Evolutionary conservation across 1,140 invertebrate genomes (phyloP), one percentile per base, ranked within the genome.

Genomic region (Camponotus pennsylvanicus): DNA sequence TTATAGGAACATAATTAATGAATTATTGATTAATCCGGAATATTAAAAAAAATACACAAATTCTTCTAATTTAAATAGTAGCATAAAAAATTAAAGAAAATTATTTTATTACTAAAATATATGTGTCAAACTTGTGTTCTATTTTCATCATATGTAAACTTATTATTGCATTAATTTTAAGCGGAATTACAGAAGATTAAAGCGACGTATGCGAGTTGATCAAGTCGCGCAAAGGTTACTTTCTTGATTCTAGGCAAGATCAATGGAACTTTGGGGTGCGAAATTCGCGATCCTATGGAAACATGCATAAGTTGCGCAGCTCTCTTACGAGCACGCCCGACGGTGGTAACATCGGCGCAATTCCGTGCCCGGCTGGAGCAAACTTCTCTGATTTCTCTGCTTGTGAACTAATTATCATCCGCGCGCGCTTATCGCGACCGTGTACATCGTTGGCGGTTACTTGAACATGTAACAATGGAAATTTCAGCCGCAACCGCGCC

Each of bases 361-460:
- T 69, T 73, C 21, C 27, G 55, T 21, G n/a, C 79, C 34, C 77
- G 9, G 13, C 34, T 40, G 69, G 42, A 61, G 69, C 59, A 75
- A 83, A 83, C 79, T 83, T 83, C 79, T 83, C 79, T 83, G 79
- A 83, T 83, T 83, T 83, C 69, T 57, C 69, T 59, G 79, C 57
- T 75, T 61, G 79, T 73, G 69, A 83, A 83, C 69, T 83, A 83
- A 83, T 83, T 83, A 83, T 75, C 69, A 83, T 73, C 55, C 79
- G 77, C 67, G 55, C 79, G 69, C 55, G 67, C 69, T 83, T 83
- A 83, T 83, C 79, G 55, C 69, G 40, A 37, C 69, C 18, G 13
- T 75, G 69, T 83, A 75, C 55, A 75, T 83, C 69, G 79, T 64
- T 40, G 69, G 69, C 57, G 79, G 79, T 52, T 82, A 73, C 79